A percentile compares a stretch with the other conserved stretches of the same genome.
phyloP scores from a whole-genome alignment of 2,797 vertebrate genomes.

The Chelonia mydas region DNA sequence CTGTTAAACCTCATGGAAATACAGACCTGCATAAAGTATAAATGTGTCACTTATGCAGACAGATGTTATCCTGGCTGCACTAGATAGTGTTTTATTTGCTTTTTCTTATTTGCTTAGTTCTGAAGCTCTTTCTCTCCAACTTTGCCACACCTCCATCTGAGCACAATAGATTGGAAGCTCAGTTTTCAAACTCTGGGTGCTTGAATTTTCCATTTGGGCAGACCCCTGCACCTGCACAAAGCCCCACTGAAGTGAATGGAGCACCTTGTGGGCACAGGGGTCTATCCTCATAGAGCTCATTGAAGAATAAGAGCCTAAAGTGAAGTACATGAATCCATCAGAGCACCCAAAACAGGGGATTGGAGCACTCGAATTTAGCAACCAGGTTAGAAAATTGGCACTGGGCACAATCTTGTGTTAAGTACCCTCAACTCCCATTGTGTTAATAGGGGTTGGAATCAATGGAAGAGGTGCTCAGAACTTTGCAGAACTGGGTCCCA shows the following conservation, averaged over 20 bases:
- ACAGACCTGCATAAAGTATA: neutral
- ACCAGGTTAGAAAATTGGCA: neutral
- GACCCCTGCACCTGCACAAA: neutral
- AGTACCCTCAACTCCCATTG: neutral
- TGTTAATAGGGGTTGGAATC: neutral
- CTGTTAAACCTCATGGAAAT: conserved; percentile 32
- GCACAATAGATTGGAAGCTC: neutral
- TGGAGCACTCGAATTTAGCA: neutral
- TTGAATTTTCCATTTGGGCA: neutral
- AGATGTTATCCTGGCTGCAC: neutral
- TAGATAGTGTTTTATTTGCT: neutral
- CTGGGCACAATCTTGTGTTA: neutral
- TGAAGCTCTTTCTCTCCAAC: neutral
- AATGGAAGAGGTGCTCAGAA: neutral
- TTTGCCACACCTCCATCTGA: neutral
- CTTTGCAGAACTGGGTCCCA: neutral
- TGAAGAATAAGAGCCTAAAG: neutral
- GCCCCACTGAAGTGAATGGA: fast-evolving
- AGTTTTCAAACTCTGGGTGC: neutral
- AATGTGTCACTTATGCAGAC: neutral
- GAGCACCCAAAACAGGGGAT: neutral
- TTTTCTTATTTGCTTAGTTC: conserved; percentile 25
- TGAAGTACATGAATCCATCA: neutral
- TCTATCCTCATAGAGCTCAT: neutral
- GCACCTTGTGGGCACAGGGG: fast-evolving